Evolutionary conservation across 2,797 vertebrate species (phyloP), one percentile per base, ranked within the genome.

Genomic region (Pseudochromis fuscus): DNA sequence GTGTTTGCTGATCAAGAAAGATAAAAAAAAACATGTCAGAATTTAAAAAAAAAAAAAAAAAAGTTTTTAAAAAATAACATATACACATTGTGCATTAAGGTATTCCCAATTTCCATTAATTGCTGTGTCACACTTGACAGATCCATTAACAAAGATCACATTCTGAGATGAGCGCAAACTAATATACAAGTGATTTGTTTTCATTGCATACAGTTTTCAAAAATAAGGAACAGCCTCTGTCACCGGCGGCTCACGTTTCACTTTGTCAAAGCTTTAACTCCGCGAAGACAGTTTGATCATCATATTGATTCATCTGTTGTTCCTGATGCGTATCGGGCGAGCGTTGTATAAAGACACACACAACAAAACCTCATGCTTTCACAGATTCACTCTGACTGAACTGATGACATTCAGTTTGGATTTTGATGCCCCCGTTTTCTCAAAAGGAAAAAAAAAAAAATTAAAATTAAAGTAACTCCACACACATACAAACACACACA

Each of bases 1-100:
- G 28, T 87, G 74, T 81, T 60, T 66, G 38, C 46, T 68, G 61
- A 81, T 78, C 27, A 18, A 74, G 8, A 79, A 60, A 61, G 24
- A 84, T 67, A 6, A 42, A 21, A 21, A 51, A 69, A 64, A 64
- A 58, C 23, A 9, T 73, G 62, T 68, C 50, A 55, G 18, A 75
- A 86, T 75, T 51, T n/a, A n/a, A n/a, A n/a, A n/a, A n/a, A n/a
- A n/a, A n/a, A n/a, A n/a, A n/a, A 42, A 64, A 62, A 60, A 38
- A 75, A 68, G 18, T 63, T 75, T 79, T n/a, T n/a, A 27, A 63
- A 72, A 80, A 79, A 84, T 40, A 77, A 69, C 69, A 77, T 66
- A 62, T 76, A 81, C 72, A 83, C 61, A 61, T 74, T 84, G 75
- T 87, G 67, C 72, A 86, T 82, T 75, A 71, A 79, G 67, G 52